A percentile compares a stretch with the other conserved stretches of the same genome.
Conservation (phyloP, 64 coral and sea anemone genomes). For the Montipora sp. region DNA sequence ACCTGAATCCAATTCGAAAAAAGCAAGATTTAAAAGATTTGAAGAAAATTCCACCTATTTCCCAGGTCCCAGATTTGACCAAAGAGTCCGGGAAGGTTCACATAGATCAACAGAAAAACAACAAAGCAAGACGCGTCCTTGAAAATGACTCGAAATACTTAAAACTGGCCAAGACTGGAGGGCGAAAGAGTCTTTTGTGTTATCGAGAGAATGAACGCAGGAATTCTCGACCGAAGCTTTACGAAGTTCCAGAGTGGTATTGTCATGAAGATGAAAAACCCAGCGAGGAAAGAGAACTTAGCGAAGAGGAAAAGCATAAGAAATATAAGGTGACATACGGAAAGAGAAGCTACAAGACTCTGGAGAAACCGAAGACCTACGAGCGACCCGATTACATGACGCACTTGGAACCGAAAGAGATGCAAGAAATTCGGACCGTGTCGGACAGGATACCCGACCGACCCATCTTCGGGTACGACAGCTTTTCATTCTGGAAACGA, state of each 20-base stretch:
- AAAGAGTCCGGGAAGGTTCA: background rate
- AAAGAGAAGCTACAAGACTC: slow-evolving; percentile 54
- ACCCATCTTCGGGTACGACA: slow-evolving; percentile 62
- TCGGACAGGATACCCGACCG: slow-evolving; percentile 2
- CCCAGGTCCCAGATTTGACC: slow-evolving; percentile 68
- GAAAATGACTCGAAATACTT: slow-evolving; percentile 60
- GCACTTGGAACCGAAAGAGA: slow-evolving; percentile 10
- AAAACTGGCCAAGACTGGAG: slow-evolving; percentile 64
- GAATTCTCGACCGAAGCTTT: slow-evolving; percentile 7
- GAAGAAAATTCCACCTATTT: slow-evolving; percentile 35
- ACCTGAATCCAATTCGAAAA: background rate
- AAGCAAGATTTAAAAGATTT: background rate
- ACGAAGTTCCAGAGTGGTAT: slow-evolving; percentile 67
- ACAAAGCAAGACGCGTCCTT: background rate
- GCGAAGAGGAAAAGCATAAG: slow-evolving; percentile 19
- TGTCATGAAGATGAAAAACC: background rate
- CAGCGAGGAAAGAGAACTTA: slow-evolving; percentile 10
- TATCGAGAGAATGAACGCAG: slow-evolving; percentile 42
- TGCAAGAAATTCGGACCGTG: background rate
- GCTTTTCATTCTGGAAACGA: slow-evolving; percentile 67
- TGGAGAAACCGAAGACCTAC: background rate
- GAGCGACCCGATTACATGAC: slow-evolving; percentile 69
- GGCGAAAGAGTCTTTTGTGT: slow-evolving; percentile 46
- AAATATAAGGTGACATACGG: slow-evolving; percentile 29
- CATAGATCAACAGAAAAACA: background rate